Evolutionary conservation across 2,113 vertebrate genomes (phyloP).

Genomic region (Leptodactylus fuscus): DNA sequence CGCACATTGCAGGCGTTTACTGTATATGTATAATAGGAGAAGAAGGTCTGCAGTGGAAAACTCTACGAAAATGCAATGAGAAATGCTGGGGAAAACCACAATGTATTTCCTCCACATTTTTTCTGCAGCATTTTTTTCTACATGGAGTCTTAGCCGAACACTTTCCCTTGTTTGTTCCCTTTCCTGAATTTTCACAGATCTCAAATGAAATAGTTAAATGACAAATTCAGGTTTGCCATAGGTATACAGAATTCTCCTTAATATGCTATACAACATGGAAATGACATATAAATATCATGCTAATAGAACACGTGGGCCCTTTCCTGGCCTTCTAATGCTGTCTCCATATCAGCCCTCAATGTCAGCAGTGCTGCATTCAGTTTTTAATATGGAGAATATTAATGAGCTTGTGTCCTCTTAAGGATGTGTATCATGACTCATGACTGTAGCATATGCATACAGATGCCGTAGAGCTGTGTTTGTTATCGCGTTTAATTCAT

Average conservation of each 20-base stretch:
- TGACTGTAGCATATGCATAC: neutral
- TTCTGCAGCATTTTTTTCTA: too few species aligned
- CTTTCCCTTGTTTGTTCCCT: too few species aligned
- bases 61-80: too few species aligned
- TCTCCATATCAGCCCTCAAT: neutral
- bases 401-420: neutral
- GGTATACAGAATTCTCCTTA: neutral
- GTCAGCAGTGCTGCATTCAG: neutral
- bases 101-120: too few species aligned
- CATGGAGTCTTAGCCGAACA: too few species aligned
- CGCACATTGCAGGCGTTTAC: too few species aligned
- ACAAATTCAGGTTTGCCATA: neutral
- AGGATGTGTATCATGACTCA: neutral
- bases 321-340: neutral
- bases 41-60: too few species aligned
- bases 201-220: neutral
- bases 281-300: neutral
- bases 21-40: too few species aligned
- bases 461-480: neutral
- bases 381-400: neutral
- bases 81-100: too few species aligned
- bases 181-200: neutral
- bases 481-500: neutral
- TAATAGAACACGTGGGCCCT: neutral
- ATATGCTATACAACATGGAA: neutral